A percentile compares a stretch with the other conserved stretches of the same genome.
These are phyloP conservation scores for Brachionichthys hirsutus DNA, from an alignment of 2,113 vertebrate species.

Conservation along the genomic window DNA sequence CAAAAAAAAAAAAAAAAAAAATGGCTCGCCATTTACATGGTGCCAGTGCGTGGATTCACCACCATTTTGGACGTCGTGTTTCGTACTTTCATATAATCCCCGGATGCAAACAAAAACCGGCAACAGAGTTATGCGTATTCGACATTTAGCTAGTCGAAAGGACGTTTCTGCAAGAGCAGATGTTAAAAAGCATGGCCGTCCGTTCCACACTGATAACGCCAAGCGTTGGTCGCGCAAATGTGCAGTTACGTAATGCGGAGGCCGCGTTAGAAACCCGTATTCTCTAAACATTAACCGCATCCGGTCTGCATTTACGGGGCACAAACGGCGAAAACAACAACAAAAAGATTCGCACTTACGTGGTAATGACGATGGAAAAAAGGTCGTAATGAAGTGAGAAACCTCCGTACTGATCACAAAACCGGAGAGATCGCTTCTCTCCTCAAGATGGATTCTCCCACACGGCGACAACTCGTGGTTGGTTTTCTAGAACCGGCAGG, in stretches of 20 bases:
- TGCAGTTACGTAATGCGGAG: slow-evolving; percentile 72
- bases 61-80: slow-evolving; percentile 71
- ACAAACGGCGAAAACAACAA: accelerated
- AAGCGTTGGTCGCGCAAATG: slow-evolving; percentile 14
- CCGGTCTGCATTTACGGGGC: too few species aligned
- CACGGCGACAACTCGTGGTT: slow-evolving; percentile 77
- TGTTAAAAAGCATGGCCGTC: slow-evolving; percentile 6
- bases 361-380: background rate
- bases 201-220: slow-evolving; percentile 42
- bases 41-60: slow-evolving; percentile 60
- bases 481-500: slow-evolving; percentile 76
- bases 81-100: slow-evolving; percentile 26
- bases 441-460: slow-evolving; percentile 80
- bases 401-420: slow-evolving; percentile 63
- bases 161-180: background rate
- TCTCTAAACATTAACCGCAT: too few species aligned
- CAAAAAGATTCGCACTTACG: slow-evolving; percentile 23
- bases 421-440: slow-evolving; percentile 72
- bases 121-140: background rate
- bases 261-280: slow-evolving; percentile 13
- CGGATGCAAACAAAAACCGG: background rate
- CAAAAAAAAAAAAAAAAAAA: background rate
- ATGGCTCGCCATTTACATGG: slow-evolving; percentile 60
- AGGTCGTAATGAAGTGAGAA: slow-evolving; percentile 21
- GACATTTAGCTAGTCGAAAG: background rate